Evolutionary conservation across 64 coral and sea anemone species (phyloP).

Genomic region (Actinia equina): DNA sequence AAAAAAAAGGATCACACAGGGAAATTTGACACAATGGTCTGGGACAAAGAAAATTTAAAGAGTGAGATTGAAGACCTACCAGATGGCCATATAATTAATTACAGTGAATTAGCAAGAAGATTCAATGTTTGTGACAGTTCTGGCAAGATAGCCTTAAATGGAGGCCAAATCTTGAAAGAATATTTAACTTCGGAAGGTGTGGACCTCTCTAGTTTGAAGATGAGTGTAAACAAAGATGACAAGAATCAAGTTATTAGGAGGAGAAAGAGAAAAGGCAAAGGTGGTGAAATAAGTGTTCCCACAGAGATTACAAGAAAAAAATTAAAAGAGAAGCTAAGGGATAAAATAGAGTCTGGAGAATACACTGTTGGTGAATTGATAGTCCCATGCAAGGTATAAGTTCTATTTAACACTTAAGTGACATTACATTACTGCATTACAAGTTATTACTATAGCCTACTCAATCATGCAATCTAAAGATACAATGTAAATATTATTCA

Average conservation of each 20-base stretch:
- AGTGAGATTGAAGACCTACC: background rate
- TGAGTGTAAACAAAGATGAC: background rate
- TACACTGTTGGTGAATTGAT: too few species aligned
- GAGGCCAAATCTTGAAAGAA: background rate
- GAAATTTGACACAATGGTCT: background rate
- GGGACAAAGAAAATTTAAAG: background rate
- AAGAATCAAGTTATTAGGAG: background rate
- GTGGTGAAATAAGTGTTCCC: too few species aligned
- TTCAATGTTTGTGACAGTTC: background rate
- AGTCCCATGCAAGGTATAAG: slow-evolving; percentile 1
- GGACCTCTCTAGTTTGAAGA: slow-evolving; percentile 5
- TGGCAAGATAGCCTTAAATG: slow-evolving; percentile 5
- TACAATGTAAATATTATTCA: too few species aligned
- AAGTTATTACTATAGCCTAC: too few species aligned
- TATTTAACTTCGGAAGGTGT: background rate
- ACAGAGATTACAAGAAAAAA: too few species aligned
- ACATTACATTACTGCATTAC: too few species aligned
- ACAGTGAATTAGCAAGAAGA: slow-evolving; percentile 4
- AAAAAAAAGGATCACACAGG: background rate
- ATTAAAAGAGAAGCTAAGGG: too few species aligned
- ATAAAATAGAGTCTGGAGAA: too few species aligned
- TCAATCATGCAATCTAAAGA: too few species aligned
- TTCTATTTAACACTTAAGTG: too few species aligned
- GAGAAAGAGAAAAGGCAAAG: too few species aligned
- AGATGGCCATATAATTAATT: background rate